phyloP scores from a whole-genome alignment of 1,140 invertebrate genomes.

The Reticulitermes speratus region DNA sequence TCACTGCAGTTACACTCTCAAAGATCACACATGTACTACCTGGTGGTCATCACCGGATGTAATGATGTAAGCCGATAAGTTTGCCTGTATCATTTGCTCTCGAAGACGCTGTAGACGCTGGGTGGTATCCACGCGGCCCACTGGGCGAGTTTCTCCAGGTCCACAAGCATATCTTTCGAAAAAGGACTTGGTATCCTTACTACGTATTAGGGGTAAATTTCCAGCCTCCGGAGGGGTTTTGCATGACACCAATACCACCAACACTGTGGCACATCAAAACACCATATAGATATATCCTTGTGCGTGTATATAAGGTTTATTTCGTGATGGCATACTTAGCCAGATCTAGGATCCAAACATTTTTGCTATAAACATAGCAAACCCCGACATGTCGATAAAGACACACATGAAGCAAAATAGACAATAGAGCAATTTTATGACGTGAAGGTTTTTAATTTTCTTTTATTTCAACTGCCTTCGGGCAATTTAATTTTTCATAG shows the following conservation, averaged over 20 bases:
- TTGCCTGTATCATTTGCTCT: conserved; percentile 40
- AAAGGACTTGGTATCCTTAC: neutral
- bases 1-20: too few species aligned
- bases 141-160: conserved; percentile 23
- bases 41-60: conserved; percentile 45
- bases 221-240: neutral
- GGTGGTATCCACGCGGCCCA: conserved; percentile 36
- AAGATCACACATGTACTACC: conserved; percentile 35
- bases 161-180: conserved; percentile 28
- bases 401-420: too few species aligned
- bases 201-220: neutral
- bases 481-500: too few species aligned
- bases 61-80: conserved; percentile 45
- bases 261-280: neutral
- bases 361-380: too few species aligned
- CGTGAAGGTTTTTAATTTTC: too few species aligned
- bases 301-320: too few species aligned
- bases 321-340: too few species aligned
- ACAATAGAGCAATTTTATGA: too few species aligned
- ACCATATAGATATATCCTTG: too few species aligned
- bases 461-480: too few species aligned
- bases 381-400: too few species aligned
- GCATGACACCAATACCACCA: neutral
- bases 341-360: too few species aligned
- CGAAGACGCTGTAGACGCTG: conserved; percentile 33